phyloP scores from a whole-genome alignment of 2,797 vertebrate species.

The Simalia tracyae region DNA sequence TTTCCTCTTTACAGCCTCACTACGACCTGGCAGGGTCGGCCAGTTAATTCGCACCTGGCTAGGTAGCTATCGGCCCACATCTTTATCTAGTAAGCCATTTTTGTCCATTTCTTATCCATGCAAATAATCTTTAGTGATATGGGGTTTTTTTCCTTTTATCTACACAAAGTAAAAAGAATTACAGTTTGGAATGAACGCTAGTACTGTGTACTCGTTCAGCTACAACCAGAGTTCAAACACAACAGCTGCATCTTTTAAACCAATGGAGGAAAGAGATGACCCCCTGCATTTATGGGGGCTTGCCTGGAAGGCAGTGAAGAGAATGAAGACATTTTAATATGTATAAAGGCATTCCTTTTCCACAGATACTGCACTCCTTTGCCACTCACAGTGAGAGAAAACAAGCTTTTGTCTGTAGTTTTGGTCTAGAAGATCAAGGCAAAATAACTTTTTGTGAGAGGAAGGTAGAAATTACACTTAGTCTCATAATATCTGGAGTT shows the following conservation, averaged over 20 bases:
- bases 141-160: background rate
- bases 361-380: slow-evolving; percentile 20
- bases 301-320: background rate
- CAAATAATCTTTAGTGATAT: background rate
- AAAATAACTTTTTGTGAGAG: background rate
- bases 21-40: background rate
- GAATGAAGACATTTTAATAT: background rate
- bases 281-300: background rate
- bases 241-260: background rate
- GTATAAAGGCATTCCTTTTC: background rate
- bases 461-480: background rate
- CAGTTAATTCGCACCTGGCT: background rate
- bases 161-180: background rate
- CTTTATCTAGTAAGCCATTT: background rate
- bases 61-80: too few relatives aligned
- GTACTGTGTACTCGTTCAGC: background rate
- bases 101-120: background rate
- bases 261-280: background rate
- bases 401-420: background rate
- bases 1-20: background rate
- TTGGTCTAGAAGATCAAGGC: background rate
- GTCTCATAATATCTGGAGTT: background rate
- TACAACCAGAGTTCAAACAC: background rate
- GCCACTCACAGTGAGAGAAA: background rate
- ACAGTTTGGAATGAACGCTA: background rate